phyloP scores from a whole-genome alignment of 2,888 invertebrate species.

The Cryptophagus acutangulus region DNA sequence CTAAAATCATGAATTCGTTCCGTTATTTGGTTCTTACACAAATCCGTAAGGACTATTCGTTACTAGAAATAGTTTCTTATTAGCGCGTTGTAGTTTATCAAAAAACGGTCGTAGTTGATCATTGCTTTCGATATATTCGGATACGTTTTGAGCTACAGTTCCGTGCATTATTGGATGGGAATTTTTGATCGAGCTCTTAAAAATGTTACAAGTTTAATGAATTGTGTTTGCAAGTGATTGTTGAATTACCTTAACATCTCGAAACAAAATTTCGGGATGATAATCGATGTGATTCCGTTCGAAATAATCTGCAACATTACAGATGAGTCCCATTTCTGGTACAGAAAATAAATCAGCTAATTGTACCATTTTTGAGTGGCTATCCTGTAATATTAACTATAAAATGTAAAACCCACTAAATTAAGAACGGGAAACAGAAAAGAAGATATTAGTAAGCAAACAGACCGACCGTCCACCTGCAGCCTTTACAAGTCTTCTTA shows the following conservation, averaged over 20 bases:
- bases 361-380: constrained; percentile 79
- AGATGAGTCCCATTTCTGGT: constrained; percentile 90
- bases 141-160: constrained; percentile 75
- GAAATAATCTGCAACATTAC: constrained; percentile 92
- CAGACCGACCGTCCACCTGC: too few relatives aligned
- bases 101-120: constrained; percentile 70
- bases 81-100: constrained; percentile 63
- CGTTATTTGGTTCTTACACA: constrained; percentile 46
- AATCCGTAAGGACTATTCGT: constrained; percentile 96
- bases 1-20: background rate
- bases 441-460: background rate
- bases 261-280: constrained; percentile 91
- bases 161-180: constrained; percentile 88
- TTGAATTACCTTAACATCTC: constrained; percentile 78
- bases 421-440: background rate
- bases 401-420: constrained; percentile 20
- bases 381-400: constrained; percentile 49
- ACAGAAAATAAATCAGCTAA: constrained; percentile 94
- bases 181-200: constrained; percentile 78
- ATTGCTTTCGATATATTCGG: constrained; percentile 75
- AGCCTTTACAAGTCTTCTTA: too few relatives aligned
- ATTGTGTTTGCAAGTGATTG: background rate
- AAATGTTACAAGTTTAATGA: too few relatives aligned
- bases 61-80: constrained; percentile 89
- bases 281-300: constrained; percentile 84